Evolutionary conservation across 2,888 invertebrate genomes (phyloP).

Genomic region (Pandemis heparana): DNA sequence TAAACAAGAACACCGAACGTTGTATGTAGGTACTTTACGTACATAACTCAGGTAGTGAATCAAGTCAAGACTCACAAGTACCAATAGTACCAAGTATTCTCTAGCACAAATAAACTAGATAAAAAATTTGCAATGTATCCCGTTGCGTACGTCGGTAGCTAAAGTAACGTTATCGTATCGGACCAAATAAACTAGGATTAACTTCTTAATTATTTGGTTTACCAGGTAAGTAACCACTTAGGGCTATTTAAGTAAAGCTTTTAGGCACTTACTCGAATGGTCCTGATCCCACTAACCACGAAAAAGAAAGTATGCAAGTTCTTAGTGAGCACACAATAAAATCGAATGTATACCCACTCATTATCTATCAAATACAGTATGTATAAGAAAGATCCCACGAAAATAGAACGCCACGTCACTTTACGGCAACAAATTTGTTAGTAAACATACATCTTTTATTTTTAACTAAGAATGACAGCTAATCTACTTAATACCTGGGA

Average conservation of each 20-base stretch:
- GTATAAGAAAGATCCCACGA: background rate
- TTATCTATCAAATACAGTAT: background rate
- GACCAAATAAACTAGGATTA: background rate
- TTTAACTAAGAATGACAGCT: too few relatives aligned
- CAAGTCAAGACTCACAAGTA: too few relatives aligned
- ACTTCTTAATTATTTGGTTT: conserved; percentile 4
- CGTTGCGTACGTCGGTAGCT: background rate
- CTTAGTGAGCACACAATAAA: background rate
- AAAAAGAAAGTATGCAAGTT: background rate
- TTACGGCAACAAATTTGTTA: too few relatives aligned
- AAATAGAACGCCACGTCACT: too few relatives aligned
- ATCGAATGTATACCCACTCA: background rate
- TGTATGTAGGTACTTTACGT: too few relatives aligned
- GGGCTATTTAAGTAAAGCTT: conserved; percentile 1
- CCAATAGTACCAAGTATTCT: background rate
- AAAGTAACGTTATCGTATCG: background rate
- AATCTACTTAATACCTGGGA: too few relatives aligned
- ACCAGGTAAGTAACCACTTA: conserved; percentile 11
- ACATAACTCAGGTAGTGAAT: too few relatives aligned
- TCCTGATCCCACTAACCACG: background rate
- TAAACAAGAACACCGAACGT: too few relatives aligned
- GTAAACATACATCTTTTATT: too few relatives aligned
- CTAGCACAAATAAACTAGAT: background rate
- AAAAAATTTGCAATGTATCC: background rate
- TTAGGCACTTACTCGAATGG: conserved; percentile 5